phyloP scores from a whole-genome alignment of 2,797 vertebrate species.

The Oreortyx pictus region DNA sequence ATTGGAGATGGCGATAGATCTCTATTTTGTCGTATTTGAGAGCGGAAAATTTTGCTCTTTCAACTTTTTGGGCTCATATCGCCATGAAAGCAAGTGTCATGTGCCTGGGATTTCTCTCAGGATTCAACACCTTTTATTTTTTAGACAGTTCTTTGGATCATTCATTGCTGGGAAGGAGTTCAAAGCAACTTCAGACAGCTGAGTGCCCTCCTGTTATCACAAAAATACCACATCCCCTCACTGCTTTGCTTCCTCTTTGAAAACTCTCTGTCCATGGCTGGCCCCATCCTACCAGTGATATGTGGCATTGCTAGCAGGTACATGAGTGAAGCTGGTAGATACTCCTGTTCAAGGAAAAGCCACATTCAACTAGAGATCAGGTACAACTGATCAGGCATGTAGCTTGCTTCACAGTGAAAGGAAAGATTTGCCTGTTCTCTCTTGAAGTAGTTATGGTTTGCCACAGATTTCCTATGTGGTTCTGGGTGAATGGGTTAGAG shows the following conservation, averaged over 20 bases:
- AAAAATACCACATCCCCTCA: neutral
- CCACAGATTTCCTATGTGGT: neutral
- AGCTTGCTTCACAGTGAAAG: neutral
- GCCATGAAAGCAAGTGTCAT: constrained; percentile 38
- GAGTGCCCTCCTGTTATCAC: neutral
- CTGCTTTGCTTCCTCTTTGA: neutral
- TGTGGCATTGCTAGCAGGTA: neutral
- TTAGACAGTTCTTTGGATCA: constrained; percentile 44
- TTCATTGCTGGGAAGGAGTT: neutral
- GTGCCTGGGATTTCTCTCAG: constrained; percentile 43
- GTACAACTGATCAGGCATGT: neutral
- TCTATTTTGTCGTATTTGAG: neutral
- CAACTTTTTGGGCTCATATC: constrained; percentile 14
- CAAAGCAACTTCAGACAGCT: neutral
- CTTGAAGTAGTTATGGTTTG: neutral
- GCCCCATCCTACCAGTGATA: neutral
- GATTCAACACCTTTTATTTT: neutral
- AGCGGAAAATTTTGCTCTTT: constrained; percentile 23
- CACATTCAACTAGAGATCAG: neutral
- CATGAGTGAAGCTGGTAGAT: neutral
- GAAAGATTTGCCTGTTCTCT: neutral
- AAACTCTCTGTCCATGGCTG: neutral
- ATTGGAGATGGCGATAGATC: neutral
- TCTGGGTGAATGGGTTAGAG: neutral
- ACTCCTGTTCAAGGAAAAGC: neutral